Conservation (phyloP, 2,888 invertebrate species). For the Odontothrips loti region DNA sequence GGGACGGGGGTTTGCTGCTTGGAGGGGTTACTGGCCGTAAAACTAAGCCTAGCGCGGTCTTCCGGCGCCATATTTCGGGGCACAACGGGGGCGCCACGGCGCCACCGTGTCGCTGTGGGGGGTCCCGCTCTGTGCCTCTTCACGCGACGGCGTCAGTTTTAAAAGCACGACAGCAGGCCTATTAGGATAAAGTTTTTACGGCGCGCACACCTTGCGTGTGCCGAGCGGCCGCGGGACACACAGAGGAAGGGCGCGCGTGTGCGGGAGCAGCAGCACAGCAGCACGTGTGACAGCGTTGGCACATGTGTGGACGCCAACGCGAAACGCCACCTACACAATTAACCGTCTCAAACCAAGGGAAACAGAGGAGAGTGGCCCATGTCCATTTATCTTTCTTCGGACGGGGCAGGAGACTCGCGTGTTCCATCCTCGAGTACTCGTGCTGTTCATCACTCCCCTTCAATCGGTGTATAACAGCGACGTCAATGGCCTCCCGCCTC, state of each 20-base stretch:
- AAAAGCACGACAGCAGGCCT: neutral
- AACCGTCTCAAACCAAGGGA: too few relatives aligned
- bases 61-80: neutral
- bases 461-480: too few relatives aligned
- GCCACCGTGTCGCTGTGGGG: neutral
- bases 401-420: too few relatives aligned
- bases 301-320: too few relatives aligned
- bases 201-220: neutral
- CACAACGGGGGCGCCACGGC: neutral
- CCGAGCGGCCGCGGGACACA: neutral
- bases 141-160: neutral
- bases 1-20: neutral
- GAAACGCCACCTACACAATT: too few relatives aligned
- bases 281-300: too few relatives aligned
- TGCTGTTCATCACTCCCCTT: too few relatives aligned
- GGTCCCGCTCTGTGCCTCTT: neutral
- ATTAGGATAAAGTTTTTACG: constrained; percentile 17
- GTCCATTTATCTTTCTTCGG: too few relatives aligned
- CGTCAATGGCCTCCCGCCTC: too few relatives aligned
- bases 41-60: neutral
- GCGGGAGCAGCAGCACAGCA: neutral
- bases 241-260: neutral
- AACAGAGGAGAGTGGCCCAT: too few relatives aligned
- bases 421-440: too few relatives aligned
- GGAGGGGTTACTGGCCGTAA: neutral